Evolutionary conservation across 2,797 vertebrate genomes (phyloP).

Genomic region (Pipistrellus pygmaeus): DNA sequence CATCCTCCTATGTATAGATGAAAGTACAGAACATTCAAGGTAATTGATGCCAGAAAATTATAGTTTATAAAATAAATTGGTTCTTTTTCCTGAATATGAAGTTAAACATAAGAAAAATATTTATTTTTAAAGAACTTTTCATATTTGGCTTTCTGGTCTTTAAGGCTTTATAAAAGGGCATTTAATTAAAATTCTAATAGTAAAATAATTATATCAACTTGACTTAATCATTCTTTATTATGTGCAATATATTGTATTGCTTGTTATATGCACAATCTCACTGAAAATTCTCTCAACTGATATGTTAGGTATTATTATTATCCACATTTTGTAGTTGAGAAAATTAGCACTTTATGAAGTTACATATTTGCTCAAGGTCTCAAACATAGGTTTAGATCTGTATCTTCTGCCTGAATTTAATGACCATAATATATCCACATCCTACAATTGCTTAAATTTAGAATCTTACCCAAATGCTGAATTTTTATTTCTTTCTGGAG

Average conservation of each 20-base stretch:
- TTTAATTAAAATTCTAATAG: slow-evolving; percentile 37
- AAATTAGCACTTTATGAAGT: background rate
- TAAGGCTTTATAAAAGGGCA: background rate
- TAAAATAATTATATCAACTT: slow-evolving; percentile 30
- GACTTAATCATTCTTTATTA: background rate
- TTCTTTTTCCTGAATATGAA: background rate
- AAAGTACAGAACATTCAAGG: slow-evolving; percentile 61
- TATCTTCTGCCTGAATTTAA: background rate
- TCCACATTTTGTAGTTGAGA: background rate
- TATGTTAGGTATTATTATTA: background rate
- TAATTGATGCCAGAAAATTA: slow-evolving; percentile 60
- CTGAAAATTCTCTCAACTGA: background rate
- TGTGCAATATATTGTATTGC: background rate
- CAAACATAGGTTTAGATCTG: background rate
- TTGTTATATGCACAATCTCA: background rate
- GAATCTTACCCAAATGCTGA: background rate
- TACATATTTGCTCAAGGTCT: background rate
- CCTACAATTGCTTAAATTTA: background rate
- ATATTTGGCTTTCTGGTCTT: slow-evolving; percentile 12
- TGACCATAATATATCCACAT: background rate
- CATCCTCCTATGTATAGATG: slow-evolving; percentile 41
- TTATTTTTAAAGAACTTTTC: slow-evolving; percentile 41
- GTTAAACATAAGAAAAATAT: slow-evolving; percentile 17
- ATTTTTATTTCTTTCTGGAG: background rate
- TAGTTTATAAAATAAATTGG: slow-evolving; percentile 50